These are phyloP conservation scores for Parapristionchus giblindavisi DNA, from an alignment of 2,888 invertebrate species.

Conservation along the genomic window DNA sequence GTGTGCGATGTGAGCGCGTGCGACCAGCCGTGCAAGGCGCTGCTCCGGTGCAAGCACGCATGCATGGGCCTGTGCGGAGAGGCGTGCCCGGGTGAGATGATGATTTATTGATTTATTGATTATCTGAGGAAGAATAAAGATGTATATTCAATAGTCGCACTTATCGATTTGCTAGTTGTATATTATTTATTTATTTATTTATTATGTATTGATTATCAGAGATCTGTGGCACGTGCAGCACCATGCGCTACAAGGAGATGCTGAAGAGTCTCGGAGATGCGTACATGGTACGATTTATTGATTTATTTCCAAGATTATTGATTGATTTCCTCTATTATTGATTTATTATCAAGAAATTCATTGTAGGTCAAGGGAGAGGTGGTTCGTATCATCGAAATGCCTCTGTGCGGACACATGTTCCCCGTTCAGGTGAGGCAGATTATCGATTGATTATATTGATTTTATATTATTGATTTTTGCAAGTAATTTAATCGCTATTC, in stretches of 20 bases:
- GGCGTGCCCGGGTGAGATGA: conserved; percentile 74
- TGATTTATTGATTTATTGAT: too few species aligned
- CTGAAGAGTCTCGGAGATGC: background rate
- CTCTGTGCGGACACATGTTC: conserved; percentile 48
- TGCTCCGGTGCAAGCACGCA: conserved; percentile 75
- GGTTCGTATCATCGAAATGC: conserved; percentile 45
- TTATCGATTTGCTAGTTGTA: background rate
- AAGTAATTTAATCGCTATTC: too few species aligned
- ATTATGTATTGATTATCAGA: conserved; percentile 35
- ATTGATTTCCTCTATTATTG: background rate
- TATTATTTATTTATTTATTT: background rate
- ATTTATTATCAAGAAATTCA: background rate
- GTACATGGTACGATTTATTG: background rate
- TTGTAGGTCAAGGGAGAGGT: conserved; percentile 18
- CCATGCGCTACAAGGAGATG: conserved; percentile 59
- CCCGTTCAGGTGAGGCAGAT: conserved; percentile 44
- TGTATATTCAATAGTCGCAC: background rate
- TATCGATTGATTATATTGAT: too few species aligned
- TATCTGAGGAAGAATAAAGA: background rate
- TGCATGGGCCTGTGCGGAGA: conserved; percentile 81
- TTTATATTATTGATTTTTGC: too few species aligned
- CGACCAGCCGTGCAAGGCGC: conserved; percentile 69
- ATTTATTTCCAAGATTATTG: background rate
- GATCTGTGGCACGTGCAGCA: conserved; percentile 75
- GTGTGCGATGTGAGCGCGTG: conserved; percentile 70